phyloP scores from a whole-genome alignment of 2,113 vertebrate genomes.

The Isurus oxyrinchus region DNA sequence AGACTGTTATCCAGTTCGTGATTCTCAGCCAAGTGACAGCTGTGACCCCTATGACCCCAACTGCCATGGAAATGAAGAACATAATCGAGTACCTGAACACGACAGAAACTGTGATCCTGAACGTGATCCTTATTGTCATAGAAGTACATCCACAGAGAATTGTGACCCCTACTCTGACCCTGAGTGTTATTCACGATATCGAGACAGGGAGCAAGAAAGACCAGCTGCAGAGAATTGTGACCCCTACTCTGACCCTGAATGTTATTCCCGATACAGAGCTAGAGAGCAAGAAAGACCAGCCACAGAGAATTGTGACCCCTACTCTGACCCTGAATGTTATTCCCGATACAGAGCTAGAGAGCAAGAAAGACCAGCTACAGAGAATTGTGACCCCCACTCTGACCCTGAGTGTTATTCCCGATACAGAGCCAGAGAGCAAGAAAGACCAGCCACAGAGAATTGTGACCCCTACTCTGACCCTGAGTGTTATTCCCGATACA shows the following conservation, averaged over 20 bases:
- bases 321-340: too few relatives aligned
- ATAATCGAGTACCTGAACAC: conserved; percentile 47
- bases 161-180: conserved; percentile 46
- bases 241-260: not conserved
- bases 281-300: not conserved
- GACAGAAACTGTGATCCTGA: conserved; percentile 65
- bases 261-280: not conserved
- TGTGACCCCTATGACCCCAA: conserved; percentile 46
- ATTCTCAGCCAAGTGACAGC: not conserved
- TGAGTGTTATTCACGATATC: not conserved
- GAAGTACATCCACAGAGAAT: conserved; percentile 64
- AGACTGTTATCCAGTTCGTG: conserved; percentile 55
- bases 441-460: not conserved
- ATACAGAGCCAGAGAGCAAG: not conserved
- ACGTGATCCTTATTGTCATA: conserved; percentile 42
- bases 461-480: too few relatives aligned
- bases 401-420: not conserved
- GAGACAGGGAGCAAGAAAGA: not conserved
- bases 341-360: too few relatives aligned
- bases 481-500: too few relatives aligned
- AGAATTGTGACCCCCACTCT: too few relatives aligned
- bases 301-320: too few relatives aligned
- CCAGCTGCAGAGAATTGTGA: not conserved
- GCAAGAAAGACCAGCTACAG: too few relatives aligned
- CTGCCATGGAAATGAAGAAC: conserved; percentile 48